Percentiles rank a stretch among this genome's conserved stretches.
Conservation (phyloP, 2,888 invertebrate species). For the Epirrhoe tristata region DNA sequence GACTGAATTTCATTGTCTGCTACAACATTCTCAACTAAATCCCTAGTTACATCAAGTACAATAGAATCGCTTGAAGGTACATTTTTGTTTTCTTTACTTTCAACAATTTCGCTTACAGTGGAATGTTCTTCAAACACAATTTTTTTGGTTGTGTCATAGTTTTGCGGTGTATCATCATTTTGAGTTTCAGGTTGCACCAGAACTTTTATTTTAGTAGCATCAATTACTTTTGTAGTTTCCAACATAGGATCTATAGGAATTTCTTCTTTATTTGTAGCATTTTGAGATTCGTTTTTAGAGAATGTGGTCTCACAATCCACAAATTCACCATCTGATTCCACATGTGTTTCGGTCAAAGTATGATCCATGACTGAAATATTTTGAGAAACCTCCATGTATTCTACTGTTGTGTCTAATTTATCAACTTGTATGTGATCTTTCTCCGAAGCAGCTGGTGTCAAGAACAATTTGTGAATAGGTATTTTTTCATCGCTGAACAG, state of each 20-base stretch:
- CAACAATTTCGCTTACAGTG: conserved; percentile 1
- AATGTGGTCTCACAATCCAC: conserved; percentile 78
- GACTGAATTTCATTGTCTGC: conserved; percentile 2
- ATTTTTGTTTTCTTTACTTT: conserved; percentile 11
- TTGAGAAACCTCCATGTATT: conserved; percentile 73
- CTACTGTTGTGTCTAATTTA: conserved; percentile 60
- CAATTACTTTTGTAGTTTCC: conserved; percentile 3
- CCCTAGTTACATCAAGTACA: background rate
- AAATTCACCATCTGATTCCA: conserved; percentile 76
- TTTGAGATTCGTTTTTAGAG: conserved; percentile 58
- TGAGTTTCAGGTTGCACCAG: conserved; percentile 5
- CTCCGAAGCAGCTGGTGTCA: conserved; percentile 45
- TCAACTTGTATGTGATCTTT: conserved; percentile 24
- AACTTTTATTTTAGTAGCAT: background rate
- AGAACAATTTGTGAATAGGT: conserved; percentile 72
- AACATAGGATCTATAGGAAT: conserved; percentile 2
- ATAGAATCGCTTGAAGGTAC: background rate
- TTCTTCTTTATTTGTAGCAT: conserved; percentile 19
- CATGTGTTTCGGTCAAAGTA: conserved; percentile 52
- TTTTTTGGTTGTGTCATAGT: conserved; percentile 6
- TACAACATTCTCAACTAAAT: conserved; percentile 4
- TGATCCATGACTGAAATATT: conserved; percentile 62
- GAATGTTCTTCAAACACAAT: conserved; percentile 6
- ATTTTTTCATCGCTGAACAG: conserved; percentile 73
- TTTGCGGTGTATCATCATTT: conserved; percentile 2